Conservation (phyloP, 2,113 vertebrate species). For the Tragelaphus scriptus region DNA sequence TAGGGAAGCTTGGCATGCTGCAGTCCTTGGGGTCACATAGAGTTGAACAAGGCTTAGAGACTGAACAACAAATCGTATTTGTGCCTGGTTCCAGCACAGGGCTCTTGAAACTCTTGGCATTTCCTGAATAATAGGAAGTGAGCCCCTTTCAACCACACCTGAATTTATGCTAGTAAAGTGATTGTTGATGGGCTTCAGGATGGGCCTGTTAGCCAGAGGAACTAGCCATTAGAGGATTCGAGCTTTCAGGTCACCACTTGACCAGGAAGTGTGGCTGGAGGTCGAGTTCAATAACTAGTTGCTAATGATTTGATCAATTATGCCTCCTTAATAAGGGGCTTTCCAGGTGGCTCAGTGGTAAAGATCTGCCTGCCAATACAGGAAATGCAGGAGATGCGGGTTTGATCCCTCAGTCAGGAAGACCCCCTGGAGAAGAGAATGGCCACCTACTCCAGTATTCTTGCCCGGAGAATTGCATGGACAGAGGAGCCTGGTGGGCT, state of each 20-base stretch:
- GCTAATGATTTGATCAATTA: not conserved
- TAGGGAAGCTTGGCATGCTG: not conserved
- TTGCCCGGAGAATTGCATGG: not conserved
- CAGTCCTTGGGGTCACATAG: not conserved
- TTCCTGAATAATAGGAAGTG: not conserved
- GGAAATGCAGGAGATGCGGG: not conserved
- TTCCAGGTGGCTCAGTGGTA: not conserved
- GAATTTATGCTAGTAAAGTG: not conserved
- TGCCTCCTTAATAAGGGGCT: not conserved
- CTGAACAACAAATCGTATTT: not conserved
- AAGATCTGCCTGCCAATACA: not conserved
- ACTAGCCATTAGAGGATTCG: not conserved
- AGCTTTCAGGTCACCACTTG: not conserved
- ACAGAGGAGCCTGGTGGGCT: not conserved
- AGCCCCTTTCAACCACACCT: not conserved
- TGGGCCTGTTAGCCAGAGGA: not conserved
- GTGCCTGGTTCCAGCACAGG: not conserved
- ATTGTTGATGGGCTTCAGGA: not conserved
- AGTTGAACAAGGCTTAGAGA: not conserved
- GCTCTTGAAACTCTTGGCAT: not conserved
- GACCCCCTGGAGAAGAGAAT: not conserved
- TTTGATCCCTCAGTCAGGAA: not conserved
- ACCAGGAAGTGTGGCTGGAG: not conserved
- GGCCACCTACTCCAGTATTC: not conserved
- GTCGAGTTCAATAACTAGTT: not conserved